Conservation (phyloP, 1,140 invertebrate species). For the Atta cephalotes region DNA sequence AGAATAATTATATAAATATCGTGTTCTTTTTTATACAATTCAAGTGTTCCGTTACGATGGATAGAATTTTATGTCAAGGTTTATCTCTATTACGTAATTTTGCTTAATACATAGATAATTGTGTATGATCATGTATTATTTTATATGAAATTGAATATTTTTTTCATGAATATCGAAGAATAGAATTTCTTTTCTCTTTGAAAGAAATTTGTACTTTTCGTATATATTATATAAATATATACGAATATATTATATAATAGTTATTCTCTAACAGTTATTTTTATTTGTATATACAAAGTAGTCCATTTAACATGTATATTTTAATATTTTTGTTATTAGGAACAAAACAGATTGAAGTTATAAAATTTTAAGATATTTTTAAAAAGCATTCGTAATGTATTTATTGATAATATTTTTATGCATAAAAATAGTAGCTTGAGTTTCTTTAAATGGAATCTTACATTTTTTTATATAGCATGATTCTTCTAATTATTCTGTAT, state of each 20-base stretch:
- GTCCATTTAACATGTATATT: background rate
- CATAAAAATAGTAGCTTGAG: background rate
- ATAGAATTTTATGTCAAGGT: background rate
- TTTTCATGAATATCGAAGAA: background rate
- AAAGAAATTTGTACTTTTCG: background rate
- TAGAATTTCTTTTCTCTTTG: background rate
- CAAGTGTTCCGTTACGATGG: background rate
- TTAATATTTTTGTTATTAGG: background rate
- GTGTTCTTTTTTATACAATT: slow-evolving; percentile 1
- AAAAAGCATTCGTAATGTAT: background rate
- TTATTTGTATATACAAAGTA: background rate
- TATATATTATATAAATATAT: background rate
- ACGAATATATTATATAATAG: no score
- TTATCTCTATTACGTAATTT: background rate
- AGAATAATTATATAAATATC: background rate
- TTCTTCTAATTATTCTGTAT: background rate
- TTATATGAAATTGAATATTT: background rate
- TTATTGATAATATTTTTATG: background rate
- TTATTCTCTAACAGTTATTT: background rate
- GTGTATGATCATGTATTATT: background rate
- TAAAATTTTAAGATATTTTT: background rate
- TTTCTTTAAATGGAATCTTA: background rate
- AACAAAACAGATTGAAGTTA: background rate
- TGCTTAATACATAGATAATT: background rate
- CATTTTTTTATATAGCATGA: background rate